Base-by-base conservation (phyloP, 2,113 vertebrate genomes). In the Nycticorax nycticorax region DNA sequence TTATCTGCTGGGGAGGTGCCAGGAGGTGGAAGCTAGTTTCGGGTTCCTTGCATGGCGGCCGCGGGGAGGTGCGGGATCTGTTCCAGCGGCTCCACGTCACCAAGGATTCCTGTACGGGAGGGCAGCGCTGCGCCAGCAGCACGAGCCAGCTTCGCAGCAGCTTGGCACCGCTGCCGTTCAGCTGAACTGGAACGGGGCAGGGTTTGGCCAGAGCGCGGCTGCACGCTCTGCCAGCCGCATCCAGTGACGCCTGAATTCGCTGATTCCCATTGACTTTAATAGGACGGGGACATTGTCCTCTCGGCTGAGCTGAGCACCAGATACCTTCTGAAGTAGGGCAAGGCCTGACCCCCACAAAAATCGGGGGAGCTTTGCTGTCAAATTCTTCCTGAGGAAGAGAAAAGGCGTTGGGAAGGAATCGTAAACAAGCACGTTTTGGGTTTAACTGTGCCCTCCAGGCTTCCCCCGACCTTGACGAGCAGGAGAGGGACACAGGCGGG, bases 41-140 rank as follows among this genome's bases (percentile, higher is more conserved):
- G 6, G 92, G 74, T 63, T 76, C 59, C 75, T 43, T 88, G 74
- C 75, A 69, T 48, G 69, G 95, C 4, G 1, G 79, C 62, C 57
- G 83, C 41, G 60, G 86, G 92, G 93, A 90, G 68, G 47, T 63
- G 59, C 35, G 37, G 91, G 76, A 80, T 71, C 76, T 3, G 66
- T 84, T 93, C 96, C 96, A 94, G 96, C 72, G 71, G 83, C 73
- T 86, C 60, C 45, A 41, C 64, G 79, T 96, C 96, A 93, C 82
- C 68, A 74, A 91, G 88, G 92, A 92, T 88, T 95, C 89, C 88
- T 79, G 81, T 37, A 41, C 1, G 74, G 81, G 77, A 55, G 43
- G 89, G 89, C 69, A 86, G 86, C 2, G 12, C 76, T 47, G 91
- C 8, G 27, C 85, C 63, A 74, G 90, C 92, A 88, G 69, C 68